Conservation (phyloP, 30 jellyfish, hydroid and myxozoan species). For the Hydractinia echinata region DNA sequence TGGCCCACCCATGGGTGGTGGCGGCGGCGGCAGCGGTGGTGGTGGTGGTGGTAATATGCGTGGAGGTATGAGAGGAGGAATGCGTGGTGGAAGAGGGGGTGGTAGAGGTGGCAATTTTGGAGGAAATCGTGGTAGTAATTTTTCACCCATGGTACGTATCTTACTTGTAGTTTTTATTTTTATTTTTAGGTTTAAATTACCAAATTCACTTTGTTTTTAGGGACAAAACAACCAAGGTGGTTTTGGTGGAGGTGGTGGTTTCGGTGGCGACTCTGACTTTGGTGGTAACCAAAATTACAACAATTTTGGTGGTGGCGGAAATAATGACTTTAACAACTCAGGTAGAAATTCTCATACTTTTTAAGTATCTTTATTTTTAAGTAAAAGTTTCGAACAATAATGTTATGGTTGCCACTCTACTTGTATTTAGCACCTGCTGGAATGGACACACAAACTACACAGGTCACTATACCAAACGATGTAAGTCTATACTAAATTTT, state of each 20-base stretch:
- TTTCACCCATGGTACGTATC: not conserved
- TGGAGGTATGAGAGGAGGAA: conserved; percentile 56
- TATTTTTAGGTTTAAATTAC: not conserved
- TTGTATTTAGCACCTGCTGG: too few relatives aligned
- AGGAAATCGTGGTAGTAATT: conserved; percentile 27
- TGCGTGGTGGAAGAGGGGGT: conserved; percentile 85
- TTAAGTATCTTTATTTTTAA: too few relatives aligned
- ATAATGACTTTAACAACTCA: too few relatives aligned
- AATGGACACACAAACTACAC: conserved; percentile 58
- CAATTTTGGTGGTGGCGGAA: not conserved
- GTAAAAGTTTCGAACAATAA: too few relatives aligned
- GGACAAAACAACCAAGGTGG: conserved; percentile 52
- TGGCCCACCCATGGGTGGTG: conserved; percentile 17
- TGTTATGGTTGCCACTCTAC: too few relatives aligned
- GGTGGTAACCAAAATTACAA: conserved; percentile 3
- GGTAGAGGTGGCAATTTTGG: conserved; percentile 46
- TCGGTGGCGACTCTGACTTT: conserved; percentile 23
- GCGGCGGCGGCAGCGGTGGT: conserved; percentile 15
- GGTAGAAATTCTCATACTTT: too few relatives aligned
- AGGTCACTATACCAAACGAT: conserved; percentile 96
- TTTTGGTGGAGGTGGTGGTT: conserved; percentile 40
- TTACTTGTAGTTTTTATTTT: not conserved
- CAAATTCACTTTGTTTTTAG: conserved; percentile 16
- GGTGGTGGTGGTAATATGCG: conserved; percentile 79
- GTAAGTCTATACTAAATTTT: conserved; percentile 41